Evolutionary conservation across 2,888 invertebrate genomes (phyloP).

Genomic region (Cataglyphis altisquamis): DNA sequence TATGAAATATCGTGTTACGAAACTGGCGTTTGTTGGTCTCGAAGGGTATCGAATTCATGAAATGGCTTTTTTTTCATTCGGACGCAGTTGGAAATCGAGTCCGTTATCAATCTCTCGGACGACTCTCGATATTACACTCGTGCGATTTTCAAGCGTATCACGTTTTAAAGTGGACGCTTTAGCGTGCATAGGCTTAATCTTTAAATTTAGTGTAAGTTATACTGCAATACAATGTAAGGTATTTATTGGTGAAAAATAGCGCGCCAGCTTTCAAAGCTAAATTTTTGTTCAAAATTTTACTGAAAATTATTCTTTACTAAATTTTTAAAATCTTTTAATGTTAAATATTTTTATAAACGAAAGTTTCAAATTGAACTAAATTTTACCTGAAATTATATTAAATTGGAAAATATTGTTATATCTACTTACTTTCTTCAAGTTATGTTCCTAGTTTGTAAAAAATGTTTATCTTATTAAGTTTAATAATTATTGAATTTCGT

Average conservation of each 20-base stretch:
- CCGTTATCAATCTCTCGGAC: conserved; percentile 49
- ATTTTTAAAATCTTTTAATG: neutral
- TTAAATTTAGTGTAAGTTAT: conserved; percentile 19
- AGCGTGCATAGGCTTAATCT: neutral
- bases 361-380: neutral
- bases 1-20: conserved; percentile 29
- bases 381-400: neutral
- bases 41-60: conserved; percentile 39
- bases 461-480: neutral
- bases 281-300: neutral
- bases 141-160: conserved; percentile 22
- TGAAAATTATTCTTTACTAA: neutral
- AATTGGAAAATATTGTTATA: neutral
- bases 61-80: conserved; percentile 48
- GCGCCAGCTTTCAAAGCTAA: neutral
- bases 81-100: conserved; percentile 44
- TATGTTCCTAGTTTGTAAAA: neutral
- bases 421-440: neutral
- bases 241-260: neutral
- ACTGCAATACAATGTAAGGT: neutral
- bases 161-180: conserved; percentile 23
- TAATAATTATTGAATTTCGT: neutral
- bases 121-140: conserved; percentile 32
- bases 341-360: neutral
- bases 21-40: conserved; percentile 8